Conservation (phyloP, 2,888 invertebrate genomes). For the Pollenia amentaria region DNA sequence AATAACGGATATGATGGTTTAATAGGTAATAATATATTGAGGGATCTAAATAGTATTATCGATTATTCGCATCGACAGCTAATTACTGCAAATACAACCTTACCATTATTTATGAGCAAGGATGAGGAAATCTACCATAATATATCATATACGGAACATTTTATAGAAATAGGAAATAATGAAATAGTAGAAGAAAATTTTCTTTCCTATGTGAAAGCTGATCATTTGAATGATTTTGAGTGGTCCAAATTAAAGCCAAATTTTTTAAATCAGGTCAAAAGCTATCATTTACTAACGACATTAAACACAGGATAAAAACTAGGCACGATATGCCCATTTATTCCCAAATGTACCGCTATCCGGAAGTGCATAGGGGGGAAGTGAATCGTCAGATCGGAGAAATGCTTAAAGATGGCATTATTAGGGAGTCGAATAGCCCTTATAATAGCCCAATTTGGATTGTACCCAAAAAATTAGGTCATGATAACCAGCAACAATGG, state of each 20-base stretch:
- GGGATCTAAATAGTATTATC: not conserved
- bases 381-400: not conserved
- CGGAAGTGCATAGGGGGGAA: slow-evolving; percentile 12
- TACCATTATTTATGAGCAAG: not conserved
- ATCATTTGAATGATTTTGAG: not conserved
- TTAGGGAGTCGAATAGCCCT: not conserved
- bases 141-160: slow-evolving; percentile 4
- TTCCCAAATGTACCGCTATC: not conserved
- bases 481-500: not conserved
- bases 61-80: slow-evolving; percentile 18
- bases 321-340: not conserved
- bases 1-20: slow-evolving; percentile 3
- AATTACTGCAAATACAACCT: not conserved
- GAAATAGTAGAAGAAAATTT: not conserved
- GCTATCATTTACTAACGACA: not conserved
- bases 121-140: slow-evolving; percentile 8
- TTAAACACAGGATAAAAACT: slow-evolving; percentile 1
- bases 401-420: not conserved
- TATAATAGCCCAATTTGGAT: slow-evolving; percentile 6
- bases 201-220: not conserved
- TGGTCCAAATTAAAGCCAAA: not conserved
- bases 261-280: slow-evolving; percentile 7
- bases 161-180: not conserved
- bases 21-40: slow-evolving; percentile 18
- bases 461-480: not conserved